These are phyloP conservation scores for Tinamus guttatus DNA, from an alignment of 2,113 vertebrate genomes.

Conservation along the genomic window DNA sequence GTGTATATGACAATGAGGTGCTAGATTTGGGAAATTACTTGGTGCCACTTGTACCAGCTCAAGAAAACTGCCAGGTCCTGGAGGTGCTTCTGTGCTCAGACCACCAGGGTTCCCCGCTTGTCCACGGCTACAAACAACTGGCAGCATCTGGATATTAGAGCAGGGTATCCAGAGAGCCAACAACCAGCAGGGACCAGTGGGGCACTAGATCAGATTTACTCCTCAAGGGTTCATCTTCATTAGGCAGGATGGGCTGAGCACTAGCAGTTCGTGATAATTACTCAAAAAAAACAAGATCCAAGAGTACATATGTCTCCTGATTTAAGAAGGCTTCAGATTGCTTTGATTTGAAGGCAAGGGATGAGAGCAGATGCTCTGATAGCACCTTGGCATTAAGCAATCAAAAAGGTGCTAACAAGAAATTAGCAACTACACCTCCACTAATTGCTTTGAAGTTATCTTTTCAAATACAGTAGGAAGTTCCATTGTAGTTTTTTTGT, in stretches of 20 bases:
- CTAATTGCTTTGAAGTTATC: neutral
- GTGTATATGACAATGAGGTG: accelerated
- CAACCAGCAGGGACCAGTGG: neutral
- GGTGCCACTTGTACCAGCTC: neutral
- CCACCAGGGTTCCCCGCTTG: neutral
- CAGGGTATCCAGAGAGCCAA: neutral
- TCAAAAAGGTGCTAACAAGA: neutral
- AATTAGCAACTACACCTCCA: neutral
- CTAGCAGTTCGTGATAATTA: no score
- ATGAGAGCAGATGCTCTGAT: neutral
- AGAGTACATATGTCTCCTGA: accelerated
- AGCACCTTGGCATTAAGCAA: neutral
- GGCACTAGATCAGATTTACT: no score
- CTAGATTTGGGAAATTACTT: neutral
- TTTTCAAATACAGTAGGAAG: neutral
- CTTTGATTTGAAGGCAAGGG: neutral
- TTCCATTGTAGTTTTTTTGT: neutral
- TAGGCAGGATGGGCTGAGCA: accelerated
- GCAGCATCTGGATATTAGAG: neutral
- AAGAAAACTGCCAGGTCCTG: accelerated
- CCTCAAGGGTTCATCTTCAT: neutral
- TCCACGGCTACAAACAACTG: neutral
- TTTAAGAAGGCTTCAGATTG: neutral
- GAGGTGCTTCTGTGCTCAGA: neutral
- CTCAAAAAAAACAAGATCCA: neutral